These are phyloP conservation scores for Euzophera pinguis DNA, from an alignment of 2,888 invertebrate species.

Conservation along the genomic window DNA sequence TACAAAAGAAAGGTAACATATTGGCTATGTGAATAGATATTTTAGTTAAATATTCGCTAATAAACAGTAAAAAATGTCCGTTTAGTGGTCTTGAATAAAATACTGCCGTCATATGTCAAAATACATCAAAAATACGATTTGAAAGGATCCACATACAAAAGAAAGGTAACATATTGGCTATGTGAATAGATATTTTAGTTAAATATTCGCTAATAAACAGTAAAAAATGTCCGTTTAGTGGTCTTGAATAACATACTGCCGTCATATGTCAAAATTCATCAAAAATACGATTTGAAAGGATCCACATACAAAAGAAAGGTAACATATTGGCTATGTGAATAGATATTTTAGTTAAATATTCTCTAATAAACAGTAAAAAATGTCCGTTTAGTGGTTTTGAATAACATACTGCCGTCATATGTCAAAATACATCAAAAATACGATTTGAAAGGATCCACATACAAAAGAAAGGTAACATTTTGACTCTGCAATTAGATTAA, in stretches of 20 bases:
- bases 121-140: constrained; percentile 99
- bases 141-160: constrained; percentile 99
- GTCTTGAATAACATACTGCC: constrained; percentile 99
- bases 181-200: too few species aligned
- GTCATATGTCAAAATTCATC: constrained; percentile 94
- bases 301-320: constrained; percentile 99
- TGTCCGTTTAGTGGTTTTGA: constrained; percentile 98
- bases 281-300: constrained; percentile 99
- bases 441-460: constrained; percentile 99
- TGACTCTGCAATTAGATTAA: too few species aligned
- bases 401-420: constrained; percentile 97
- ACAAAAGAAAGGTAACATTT: too few species aligned
- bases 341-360: too few species aligned
- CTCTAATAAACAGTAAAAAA: constrained; percentile 99
- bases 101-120: constrained; percentile 95
- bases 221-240: constrained; percentile 97
- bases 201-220: constrained; percentile 99
- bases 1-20: too few species aligned
- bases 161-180: too few species aligned
- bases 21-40: too few species aligned
- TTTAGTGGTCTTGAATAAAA: constrained; percentile 99
- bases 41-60: too few species aligned
- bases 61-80: constrained; percentile 99
- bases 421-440: constrained; percentile 98
- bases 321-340: too few species aligned